phyloP scores from a whole-genome alignment of 2,113 vertebrate genomes.

The Myotis yumanensis region DNA sequence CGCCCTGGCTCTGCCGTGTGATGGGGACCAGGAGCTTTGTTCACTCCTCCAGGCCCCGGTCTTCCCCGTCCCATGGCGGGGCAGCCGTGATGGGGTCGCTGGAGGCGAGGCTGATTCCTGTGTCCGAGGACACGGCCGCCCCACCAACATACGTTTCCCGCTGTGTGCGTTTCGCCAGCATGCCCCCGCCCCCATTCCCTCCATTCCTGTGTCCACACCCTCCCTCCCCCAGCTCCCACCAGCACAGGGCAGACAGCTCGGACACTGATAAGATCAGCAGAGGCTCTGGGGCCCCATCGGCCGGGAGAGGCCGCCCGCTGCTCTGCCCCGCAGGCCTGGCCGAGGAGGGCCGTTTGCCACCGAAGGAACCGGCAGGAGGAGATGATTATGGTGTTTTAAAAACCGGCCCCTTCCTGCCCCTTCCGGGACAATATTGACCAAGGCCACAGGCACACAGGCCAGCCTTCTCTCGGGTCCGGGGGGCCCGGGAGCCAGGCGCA shows the following conservation, averaged over 20 bases:
- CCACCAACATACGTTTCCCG: accelerated
- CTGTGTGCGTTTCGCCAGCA: neutral
- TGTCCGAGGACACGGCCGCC: neutral
- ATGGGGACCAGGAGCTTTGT: accelerated
- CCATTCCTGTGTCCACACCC: neutral
- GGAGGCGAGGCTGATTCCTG: no score
- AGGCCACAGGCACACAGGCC: slow-evolving; percentile 61
- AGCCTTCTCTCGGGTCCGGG: slow-evolving; percentile 27
- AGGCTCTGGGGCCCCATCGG: neutral
- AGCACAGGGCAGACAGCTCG: neutral
- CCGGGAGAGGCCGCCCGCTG: neutral
- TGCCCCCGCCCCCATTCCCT: no score
- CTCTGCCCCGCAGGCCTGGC: neutral
- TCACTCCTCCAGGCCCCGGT: neutral
- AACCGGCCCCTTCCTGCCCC: slow-evolving; percentile 66
- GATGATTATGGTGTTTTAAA: slow-evolving; percentile 64
- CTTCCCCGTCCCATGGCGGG: neutral
- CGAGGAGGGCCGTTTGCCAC: neutral
- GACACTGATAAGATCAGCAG: neutral
- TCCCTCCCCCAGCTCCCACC: neutral
- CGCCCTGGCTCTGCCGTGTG: neutral
- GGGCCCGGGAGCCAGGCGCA: neutral
- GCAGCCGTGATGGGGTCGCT: neutral
- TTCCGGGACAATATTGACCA: slow-evolving; percentile 65
- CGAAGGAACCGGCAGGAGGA: slow-evolving; percentile 22